Conservation (phyloP, 2,888 invertebrate species). For the Ethmia dodecea region DNA sequence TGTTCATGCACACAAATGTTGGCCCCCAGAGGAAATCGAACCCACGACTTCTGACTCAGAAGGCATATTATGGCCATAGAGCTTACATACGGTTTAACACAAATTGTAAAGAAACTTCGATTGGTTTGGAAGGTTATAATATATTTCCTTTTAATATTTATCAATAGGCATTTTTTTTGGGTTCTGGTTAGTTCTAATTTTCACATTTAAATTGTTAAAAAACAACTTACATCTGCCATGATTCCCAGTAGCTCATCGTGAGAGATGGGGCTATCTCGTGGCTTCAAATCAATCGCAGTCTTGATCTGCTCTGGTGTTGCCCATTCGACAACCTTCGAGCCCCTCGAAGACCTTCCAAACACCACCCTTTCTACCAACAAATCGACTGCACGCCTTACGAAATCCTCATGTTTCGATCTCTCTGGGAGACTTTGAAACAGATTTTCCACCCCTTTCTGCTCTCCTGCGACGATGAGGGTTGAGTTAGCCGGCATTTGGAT, state of each 20-base stretch:
- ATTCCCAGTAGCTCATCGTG: constrained; percentile 83
- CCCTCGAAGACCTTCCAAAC: constrained; percentile 84
- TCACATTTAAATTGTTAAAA: no score
- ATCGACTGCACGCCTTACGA: constrained; percentile 83
- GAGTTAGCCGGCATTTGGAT: constrained; percentile 67
- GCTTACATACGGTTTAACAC: background rate
- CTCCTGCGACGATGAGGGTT: constrained; percentile 53
- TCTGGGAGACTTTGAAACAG: constrained; percentile 80
- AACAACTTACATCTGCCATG: constrained; percentile 84
- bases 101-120: no score
- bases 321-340: constrained; percentile 89
- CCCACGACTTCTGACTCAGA: no score
- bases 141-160: no score
- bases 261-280: constrained; percentile 76
- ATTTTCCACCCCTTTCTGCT: constrained; percentile 41
- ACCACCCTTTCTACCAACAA: constrained; percentile 85
- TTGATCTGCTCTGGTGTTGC: constrained; percentile 84
- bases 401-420: constrained; percentile 82
- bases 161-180: no score
- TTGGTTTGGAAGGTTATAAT: no score
- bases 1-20: no score
- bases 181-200: no score
- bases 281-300: constrained; percentile 80
- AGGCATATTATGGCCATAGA: background rate
- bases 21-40: no score